A percentile compares a stretch with the other conserved stretches of the same genome.
Evolutionary conservation across 2,797 vertebrate genomes (phyloP).

Genomic region (Pipistrellus pipistrellus): DNA sequence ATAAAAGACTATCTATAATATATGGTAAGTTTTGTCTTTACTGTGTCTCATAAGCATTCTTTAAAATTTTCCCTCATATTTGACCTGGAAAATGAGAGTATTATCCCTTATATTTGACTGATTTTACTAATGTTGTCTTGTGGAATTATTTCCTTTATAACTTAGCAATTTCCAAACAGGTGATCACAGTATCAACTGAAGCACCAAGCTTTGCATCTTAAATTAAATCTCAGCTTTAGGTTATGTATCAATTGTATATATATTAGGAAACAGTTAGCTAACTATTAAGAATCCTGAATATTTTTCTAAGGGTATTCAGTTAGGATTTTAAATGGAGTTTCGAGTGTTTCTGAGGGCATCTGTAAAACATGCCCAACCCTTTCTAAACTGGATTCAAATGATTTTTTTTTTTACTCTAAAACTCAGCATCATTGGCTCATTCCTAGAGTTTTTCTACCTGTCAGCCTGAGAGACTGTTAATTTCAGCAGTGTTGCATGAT

Average conservation of each 20-base stretch:
- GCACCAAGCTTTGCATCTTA: background rate
- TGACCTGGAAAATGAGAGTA: conserved; percentile 39
- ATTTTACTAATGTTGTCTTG: background rate
- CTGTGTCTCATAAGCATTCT: conserved; percentile 6
- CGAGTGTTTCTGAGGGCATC: background rate
- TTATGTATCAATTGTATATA: background rate
- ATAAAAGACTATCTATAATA: background rate
- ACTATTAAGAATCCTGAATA: background rate
- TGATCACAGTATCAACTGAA: background rate
- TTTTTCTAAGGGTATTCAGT: conserved; percentile 37
- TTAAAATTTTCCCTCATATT: background rate
- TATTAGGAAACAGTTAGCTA: background rate
- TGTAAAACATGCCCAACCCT: background rate
- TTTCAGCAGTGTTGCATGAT: background rate
- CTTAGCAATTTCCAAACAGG: background rate
- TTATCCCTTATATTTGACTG: conserved; percentile 27
- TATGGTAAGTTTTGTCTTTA: background rate
- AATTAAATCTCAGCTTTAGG: conserved; percentile 59
- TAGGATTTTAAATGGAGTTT: conserved; percentile 33
- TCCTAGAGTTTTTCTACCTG: background rate
- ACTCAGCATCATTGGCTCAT: background rate
- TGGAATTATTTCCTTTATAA: background rate
- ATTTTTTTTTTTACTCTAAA: background rate
- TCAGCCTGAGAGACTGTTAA: background rate
- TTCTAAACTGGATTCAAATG: background rate